phyloP scores from a whole-genome alignment of 2,888 invertebrate genomes.

The Drosophila nigricruria region DNA sequence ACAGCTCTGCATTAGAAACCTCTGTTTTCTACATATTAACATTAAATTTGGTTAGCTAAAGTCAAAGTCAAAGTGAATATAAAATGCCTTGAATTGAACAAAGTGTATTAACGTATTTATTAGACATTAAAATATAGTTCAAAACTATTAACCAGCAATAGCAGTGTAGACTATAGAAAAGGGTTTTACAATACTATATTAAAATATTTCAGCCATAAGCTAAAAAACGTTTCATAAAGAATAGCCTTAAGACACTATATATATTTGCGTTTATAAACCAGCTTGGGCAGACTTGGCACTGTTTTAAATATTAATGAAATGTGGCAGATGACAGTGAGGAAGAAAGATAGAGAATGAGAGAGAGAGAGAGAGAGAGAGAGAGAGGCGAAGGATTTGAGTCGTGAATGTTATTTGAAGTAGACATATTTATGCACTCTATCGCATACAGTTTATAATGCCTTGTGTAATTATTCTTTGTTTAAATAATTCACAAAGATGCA shows the following conservation, averaged over 20 bases:
- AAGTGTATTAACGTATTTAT: no score
- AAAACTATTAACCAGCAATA: no score
- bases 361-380: no score
- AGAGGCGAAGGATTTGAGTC: not conserved
- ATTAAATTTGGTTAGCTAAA: no score
- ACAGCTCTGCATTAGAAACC: no score
- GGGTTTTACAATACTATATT: not conserved
- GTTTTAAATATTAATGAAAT: conserved; percentile 8
- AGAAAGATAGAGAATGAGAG: no score
- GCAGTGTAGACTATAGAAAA: no score
- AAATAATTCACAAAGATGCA: conserved; percentile 80
- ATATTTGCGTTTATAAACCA: not conserved
- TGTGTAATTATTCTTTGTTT: conserved; percentile 79
- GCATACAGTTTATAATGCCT: conserved; percentile 70
- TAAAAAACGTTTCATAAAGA: no score
- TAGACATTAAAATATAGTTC: no score
- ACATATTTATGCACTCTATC: conserved; percentile 67
- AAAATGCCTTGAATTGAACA: no score
- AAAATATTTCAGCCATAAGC: not conserved
- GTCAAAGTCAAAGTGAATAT: no score
- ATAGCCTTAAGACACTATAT: not conserved
- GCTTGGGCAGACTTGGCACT: not conserved
- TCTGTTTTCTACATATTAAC: no score
- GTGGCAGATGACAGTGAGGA: not conserved
- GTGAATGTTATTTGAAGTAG: conserved; percentile 21